A percentile compares a stretch with the other conserved stretches of the same genome.
These are phyloP conservation scores for Oscheius onirici DNA, from an alignment of 2,888 invertebrate species.

Conservation along the genomic window DNA sequence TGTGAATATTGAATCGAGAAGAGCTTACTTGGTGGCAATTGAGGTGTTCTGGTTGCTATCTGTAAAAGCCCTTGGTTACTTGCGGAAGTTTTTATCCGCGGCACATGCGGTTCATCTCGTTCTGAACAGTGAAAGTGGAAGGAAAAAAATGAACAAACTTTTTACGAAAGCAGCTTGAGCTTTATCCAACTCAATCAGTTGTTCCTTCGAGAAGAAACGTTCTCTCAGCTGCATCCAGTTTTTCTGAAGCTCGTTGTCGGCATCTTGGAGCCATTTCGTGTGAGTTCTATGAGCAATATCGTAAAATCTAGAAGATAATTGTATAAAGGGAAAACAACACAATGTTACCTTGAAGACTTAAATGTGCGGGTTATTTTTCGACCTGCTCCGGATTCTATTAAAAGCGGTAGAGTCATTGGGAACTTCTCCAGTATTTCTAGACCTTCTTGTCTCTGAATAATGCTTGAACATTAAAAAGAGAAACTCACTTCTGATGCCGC, in stretches of 20 bases:
- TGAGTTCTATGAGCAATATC: slow-evolving; percentile 27
- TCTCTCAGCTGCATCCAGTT: slow-evolving; percentile 23
- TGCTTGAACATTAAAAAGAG: background rate
- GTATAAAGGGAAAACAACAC: background rate
- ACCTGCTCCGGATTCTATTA: slow-evolving; percentile 17
- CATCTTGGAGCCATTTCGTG: slow-evolving; percentile 27
- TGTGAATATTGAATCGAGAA: no score
- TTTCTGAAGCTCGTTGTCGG: slow-evolving; percentile 25
- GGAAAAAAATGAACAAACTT: slow-evolving; percentile 1
- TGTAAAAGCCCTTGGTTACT: slow-evolving; percentile 8
- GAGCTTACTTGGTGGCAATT: no score
- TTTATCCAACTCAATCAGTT: slow-evolving; percentile 23
- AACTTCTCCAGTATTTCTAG: slow-evolving; percentile 18
- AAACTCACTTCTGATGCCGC: slow-evolving; percentile 14
- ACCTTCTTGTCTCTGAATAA: slow-evolving; percentile 32
- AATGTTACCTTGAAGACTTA: slow-evolving; percentile 22
- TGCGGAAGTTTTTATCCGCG: background rate
- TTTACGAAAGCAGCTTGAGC: slow-evolving; percentile 27
- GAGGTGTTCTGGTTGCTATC: background rate
- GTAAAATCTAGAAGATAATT: slow-evolving; percentile 1
- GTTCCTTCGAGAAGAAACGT: slow-evolving; percentile 13
- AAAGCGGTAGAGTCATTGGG: slow-evolving; percentile 25
- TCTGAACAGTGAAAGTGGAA: background rate
- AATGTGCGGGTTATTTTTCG: slow-evolving; percentile 19
- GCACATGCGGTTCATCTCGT: background rate